Evolutionary conservation across 2,888 invertebrate species (phyloP), one percentile per base, ranked within the genome.

Genomic region (Ypsolopha scabrella): DNA sequence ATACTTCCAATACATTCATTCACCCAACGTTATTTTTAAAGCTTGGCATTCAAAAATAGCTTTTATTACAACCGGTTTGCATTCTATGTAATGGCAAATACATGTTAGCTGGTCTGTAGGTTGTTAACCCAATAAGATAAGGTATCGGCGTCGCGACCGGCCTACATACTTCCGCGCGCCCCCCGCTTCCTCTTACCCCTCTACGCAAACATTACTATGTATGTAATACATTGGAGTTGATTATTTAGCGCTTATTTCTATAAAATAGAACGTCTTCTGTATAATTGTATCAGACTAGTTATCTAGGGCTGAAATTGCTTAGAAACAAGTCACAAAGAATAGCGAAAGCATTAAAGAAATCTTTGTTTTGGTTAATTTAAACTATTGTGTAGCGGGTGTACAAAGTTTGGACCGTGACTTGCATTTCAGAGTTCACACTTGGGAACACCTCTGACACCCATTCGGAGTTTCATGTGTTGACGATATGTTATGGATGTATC

Each of bases 121-220:
- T 85, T 80, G 72, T 82, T 85, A 78, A 83, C 85, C 85, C 60
- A 85, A 57, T 74, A 70, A 85, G 85, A 85, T 85, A 83, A 61
- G 67, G 61, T 81, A 83, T 82, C 81, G 69, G 58, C 58, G 72
- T 66, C 79, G 67, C 72, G 65, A 55, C 65, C 82, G 80, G 67
- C 85, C 83, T 82, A 85, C 82, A 79, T 82, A 77, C 81, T 83
- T 85, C 85, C 85, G 77, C 58, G 61, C 64, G 52, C 50, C 50
- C 37, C 37, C 48, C 14, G 4, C 24, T 24, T 24, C 24, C 24
- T 24, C 24, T 24, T 3, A 24, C 24, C 34, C 11, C 48, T 13
- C 51, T 11, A 13, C 41, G 13, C 41, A 6, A 35, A 9, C 11
- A 11, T 41, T 51, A 44, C 41, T 37, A 14, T 35, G 43, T 43